Evolutionary conservation across 2,888 invertebrate species (phyloP).

Genomic region (Amitus sp.): DNA sequence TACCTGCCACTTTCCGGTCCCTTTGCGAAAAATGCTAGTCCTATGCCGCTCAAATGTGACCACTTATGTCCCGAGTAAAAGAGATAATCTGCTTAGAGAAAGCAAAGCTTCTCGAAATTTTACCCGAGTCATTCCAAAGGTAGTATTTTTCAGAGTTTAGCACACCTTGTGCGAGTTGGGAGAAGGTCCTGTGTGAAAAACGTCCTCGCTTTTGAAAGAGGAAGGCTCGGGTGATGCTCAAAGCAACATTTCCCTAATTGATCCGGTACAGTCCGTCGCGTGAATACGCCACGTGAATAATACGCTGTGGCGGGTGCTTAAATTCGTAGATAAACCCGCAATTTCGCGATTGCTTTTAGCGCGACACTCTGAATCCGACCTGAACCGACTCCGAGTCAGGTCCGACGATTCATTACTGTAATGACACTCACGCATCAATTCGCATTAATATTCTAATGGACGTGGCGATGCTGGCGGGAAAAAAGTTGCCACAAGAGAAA

Average conservation of each 20-base stretch:
- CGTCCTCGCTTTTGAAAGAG: neutral
- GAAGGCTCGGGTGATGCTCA: conserved; percentile 20
- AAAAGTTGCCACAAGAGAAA: conserved; percentile 16
- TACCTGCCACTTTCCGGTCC: conserved; percentile 41
- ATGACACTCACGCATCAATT: conserved; percentile 65
- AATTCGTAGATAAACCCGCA: conserved; percentile 51
- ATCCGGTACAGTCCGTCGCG: conserved; percentile 38
- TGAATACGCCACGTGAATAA: conserved; percentile 31
- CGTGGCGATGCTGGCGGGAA: conserved; percentile 37
- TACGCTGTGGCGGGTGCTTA: conserved; percentile 45
- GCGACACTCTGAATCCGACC: conserved; percentile 54
- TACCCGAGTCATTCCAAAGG: neutral
- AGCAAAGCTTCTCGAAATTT: conserved; percentile 33
- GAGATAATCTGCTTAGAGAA: conserved; percentile 42
- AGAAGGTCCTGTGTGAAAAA: neutral
- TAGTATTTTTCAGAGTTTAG: conserved; percentile 11
- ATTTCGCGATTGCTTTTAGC: conserved; percentile 63
- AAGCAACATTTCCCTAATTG: conserved; percentile 39
- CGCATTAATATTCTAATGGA: conserved; percentile 65
- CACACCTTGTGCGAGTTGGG: neutral
- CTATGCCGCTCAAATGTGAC: conserved; percentile 48
- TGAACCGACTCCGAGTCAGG: conserved; percentile 44
- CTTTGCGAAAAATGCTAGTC: conserved; percentile 30
- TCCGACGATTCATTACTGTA: conserved; percentile 63
- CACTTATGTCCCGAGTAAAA: conserved; percentile 29